Evolutionary conservation across 2,888 invertebrate genomes (phyloP).

Genomic region (Ornithoptera alexandrae): DNA sequence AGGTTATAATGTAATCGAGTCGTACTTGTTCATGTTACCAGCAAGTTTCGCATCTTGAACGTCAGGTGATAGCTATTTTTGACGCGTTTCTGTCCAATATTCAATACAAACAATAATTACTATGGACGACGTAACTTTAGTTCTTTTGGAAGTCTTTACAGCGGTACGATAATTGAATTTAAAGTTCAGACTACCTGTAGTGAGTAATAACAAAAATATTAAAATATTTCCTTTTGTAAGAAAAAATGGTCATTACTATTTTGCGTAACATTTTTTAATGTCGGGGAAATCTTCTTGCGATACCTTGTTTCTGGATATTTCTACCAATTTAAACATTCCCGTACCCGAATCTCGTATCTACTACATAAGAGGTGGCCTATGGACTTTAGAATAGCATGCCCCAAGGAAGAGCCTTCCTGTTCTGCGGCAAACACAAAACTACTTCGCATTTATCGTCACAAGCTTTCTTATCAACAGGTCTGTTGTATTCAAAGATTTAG

Average conservation of each 20-base stretch:
- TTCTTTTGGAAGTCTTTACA: background rate
- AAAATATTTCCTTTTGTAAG: background rate
- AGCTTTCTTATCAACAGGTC: too few relatives aligned
- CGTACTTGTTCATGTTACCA: slow-evolving; percentile 15
- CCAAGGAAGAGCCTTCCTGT: too few relatives aligned
- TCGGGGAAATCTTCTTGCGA: too few relatives aligned
- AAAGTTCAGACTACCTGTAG: background rate
- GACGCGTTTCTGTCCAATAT: slow-evolving; percentile 25
- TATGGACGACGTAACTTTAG: slow-evolving; percentile 8
- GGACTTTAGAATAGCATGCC: too few relatives aligned
- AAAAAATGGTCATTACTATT: background rate
- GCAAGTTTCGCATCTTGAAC: slow-evolving; percentile 5
- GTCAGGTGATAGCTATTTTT: slow-evolving; percentile 29
- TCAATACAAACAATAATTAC: slow-evolving; percentile 27
- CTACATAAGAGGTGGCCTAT: too few relatives aligned
- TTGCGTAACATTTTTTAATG: background rate
- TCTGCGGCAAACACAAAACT: too few relatives aligned
- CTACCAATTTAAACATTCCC: too few relatives aligned
- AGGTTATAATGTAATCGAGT: slow-evolving; percentile 15
- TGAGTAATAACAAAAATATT: background rate
- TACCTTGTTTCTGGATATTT: too few relatives aligned
- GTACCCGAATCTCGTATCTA: too few relatives aligned
- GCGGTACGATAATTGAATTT: background rate
- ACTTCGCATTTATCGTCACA: too few relatives aligned
- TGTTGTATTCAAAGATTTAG: too few relatives aligned